phyloP scores from a whole-genome alignment of 2,797 vertebrate genomes.

The Schizopygopsis malacanthus region DNA sequence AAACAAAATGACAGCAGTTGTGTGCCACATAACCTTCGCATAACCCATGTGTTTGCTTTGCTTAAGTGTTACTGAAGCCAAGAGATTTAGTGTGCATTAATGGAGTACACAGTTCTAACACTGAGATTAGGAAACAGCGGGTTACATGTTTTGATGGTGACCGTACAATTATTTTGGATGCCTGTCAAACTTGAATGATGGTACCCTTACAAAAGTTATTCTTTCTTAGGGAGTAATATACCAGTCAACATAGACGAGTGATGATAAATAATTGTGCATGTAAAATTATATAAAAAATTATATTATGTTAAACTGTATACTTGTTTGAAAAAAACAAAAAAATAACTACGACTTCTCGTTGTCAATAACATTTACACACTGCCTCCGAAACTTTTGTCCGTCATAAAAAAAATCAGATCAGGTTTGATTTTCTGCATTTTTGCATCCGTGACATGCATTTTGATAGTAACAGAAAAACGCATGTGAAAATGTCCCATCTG shows the following conservation, averaged over 20 bases:
- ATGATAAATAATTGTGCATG: neutral
- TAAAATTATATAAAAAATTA: neutral
- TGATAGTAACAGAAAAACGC: too few species aligned
- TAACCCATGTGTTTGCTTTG: constrained; percentile 22
- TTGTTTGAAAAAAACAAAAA: neutral
- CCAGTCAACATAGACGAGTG: neutral
- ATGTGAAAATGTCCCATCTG: too few species aligned
- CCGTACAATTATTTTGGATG: constrained; percentile 15
- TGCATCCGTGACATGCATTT: too few species aligned
- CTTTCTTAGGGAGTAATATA: neutral
- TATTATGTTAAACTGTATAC: too few species aligned
- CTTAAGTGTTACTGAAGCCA: constrained; percentile 29
- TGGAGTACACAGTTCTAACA: constrained; percentile 12
- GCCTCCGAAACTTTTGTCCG: too few species aligned
- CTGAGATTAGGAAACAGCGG: constrained; percentile 20
- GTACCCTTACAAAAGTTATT: constrained; percentile 1
- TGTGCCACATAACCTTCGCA: constrained; percentile 32
- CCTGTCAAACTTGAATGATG: neutral
- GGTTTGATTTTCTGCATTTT: too few species aligned
- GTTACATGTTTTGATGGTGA: constrained; percentile 8
- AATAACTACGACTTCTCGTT: too few species aligned
- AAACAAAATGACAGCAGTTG: constrained; percentile 30
- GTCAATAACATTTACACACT: too few species aligned
- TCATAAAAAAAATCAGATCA: too few species aligned
- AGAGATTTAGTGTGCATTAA: constrained; percentile 25